These are phyloP conservation scores for Tenthredo mesomela DNA, from an alignment of 2,888 invertebrate species.

Conservation along the genomic window DNA sequence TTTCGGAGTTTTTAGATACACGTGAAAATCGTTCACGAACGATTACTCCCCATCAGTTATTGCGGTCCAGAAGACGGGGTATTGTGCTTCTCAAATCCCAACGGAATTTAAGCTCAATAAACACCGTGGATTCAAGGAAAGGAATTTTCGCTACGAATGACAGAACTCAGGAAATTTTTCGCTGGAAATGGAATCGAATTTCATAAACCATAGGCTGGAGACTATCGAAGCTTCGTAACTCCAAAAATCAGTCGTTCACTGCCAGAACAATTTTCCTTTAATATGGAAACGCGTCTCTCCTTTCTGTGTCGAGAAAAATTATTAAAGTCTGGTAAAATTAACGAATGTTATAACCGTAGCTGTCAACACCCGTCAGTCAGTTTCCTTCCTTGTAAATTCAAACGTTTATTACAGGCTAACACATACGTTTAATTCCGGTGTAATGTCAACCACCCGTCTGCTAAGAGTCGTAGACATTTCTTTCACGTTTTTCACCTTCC, in stretches of 20 bases:
- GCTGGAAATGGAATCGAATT: background rate
- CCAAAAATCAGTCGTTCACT: too few relatives aligned
- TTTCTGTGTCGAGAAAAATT: background rate
- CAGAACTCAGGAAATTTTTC: background rate
- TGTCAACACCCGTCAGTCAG: background rate
- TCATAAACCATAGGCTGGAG: background rate
- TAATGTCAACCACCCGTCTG: slow-evolving; percentile 11
- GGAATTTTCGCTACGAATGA: background rate
- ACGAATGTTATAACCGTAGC: background rate
- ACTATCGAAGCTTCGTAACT: too few relatives aligned
- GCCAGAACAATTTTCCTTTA: background rate
- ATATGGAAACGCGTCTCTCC: background rate
- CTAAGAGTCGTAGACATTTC: background rate
- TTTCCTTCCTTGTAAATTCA: background rate
- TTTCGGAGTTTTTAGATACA: background rate
- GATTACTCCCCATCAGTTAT: background rate
- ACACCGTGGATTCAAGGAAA: background rate
- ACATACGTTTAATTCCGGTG: slow-evolving; percentile 9
- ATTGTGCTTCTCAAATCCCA: background rate
- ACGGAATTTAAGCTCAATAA: background rate
- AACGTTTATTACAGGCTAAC: slow-evolving; percentile 9
- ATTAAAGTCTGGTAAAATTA: background rate
- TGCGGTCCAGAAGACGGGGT: background rate
- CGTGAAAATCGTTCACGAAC: background rate
- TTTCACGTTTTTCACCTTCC: slow-evolving; percentile 14